Percentiles rank a stretch among this genome's conserved stretches.
Conservation (phyloP, 1,140 invertebrate genomes). For the Ephestia elutella region DNA sequence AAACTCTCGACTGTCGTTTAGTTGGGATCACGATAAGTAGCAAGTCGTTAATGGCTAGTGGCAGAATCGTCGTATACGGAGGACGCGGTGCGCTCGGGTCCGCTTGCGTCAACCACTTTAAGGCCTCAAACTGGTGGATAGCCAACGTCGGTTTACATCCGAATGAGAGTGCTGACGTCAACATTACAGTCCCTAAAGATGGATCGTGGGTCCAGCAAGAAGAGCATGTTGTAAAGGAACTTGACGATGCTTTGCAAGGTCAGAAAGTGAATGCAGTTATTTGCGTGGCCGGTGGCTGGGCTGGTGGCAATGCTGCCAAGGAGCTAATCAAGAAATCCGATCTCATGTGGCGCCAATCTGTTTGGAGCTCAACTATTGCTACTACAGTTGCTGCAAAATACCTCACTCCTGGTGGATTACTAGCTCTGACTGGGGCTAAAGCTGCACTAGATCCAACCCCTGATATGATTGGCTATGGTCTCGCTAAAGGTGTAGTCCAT, state of each 20-base stretch:
- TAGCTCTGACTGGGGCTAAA: slow-evolving; percentile 96
- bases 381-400: slow-evolving; percentile 88
- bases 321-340: slow-evolving; percentile 94
- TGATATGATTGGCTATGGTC: slow-evolving; percentile 87
- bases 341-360: slow-evolving; percentile 97
- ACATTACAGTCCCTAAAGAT: slow-evolving; percentile 87
- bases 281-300: slow-evolving; percentile 99
- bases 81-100: slow-evolving; percentile 95
- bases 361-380: slow-evolving; percentile 96
- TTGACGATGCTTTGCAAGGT: slow-evolving; percentile 78
- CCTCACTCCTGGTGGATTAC: slow-evolving; percentile 90
- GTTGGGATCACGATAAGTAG: too few relatives aligned
- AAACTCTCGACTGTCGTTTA: too few relatives aligned
- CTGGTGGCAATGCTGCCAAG: slow-evolving; percentile 91
- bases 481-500: slow-evolving; percentile 98
- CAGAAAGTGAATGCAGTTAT: slow-evolving; percentile 96
- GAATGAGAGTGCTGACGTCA: slow-evolving; percentile 93
- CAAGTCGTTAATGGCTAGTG: slow-evolving; percentile 76
- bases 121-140: slow-evolving; percentile 95
- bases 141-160: slow-evolving; percentile 91
- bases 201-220: slow-evolving; percentile 88
- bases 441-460: slow-evolving; percentile 92
- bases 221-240: slow-evolving; percentile 76
- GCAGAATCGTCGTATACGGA: slow-evolving; percentile 92
- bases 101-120: slow-evolving; percentile 90